Base-by-base conservation (phyloP, 2,888 invertebrate genomes). In the Laothoe populi region DNA sequence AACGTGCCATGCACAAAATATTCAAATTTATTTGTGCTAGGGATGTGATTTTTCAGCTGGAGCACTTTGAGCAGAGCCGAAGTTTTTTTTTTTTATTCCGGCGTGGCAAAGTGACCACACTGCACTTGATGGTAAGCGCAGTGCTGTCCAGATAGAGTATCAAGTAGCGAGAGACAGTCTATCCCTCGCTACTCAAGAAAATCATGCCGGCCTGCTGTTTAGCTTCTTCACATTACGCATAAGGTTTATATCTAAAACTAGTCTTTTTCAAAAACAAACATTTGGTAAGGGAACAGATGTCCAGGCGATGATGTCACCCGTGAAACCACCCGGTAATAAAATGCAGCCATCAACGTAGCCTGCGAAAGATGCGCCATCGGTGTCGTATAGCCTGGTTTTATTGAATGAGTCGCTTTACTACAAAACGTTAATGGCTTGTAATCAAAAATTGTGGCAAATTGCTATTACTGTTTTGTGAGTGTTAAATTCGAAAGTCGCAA, bases 271-370 rank as follows among this genome's bases (percentile, higher is more conserved):
- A 48, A 42, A 42, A 19, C 26, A 38, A 53, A 38, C 44, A 40
- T 59, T 46, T 35, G 40, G 60, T 61, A 61, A 40, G 53, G 53
- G 60, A 60, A 64, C 53, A 40, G 35, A 57, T 60, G 62, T 61
- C 63, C 64, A 53, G 63, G 48, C 31, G 62, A 71, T 67, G 73
- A 70, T 67, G 61, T 72, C 71, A 75, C 63, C 72, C 74, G 72
- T 77, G 73, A 71, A 80, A 81, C 78, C 75, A 66, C 67, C 64
- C 74, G 69, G 80, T 70, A 77, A 81, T 80, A 81, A 82, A 79
- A 73, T 78, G 79, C 81, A 80, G 74, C 69, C 74, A 75, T 76
- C 74, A 78, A 79, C 66, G 64, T 63, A 66, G 70, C 63, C 63
- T 69, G 67, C 67, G 71, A 71, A 67, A 73, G 71, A 81, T 78